phyloP scores from a whole-genome alignment of 1,140 invertebrate genomes.

The Anastrepha obliqua region DNA sequence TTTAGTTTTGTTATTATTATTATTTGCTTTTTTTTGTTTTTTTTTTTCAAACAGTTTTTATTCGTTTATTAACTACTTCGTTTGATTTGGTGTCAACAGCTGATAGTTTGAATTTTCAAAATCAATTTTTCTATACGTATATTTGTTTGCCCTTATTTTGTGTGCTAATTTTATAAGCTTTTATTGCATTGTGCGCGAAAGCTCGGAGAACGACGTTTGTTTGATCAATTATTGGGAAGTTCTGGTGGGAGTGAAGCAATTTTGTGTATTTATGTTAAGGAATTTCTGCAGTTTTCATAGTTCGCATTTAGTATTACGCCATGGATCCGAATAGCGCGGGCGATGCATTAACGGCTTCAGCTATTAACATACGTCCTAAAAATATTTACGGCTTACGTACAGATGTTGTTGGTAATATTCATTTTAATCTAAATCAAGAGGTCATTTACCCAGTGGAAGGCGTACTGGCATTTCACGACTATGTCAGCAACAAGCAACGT shows the following conservation, averaged over 20 bases:
- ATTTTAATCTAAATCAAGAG: constrained; percentile 79
- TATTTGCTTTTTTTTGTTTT: neutral
- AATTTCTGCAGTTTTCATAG: neutral
- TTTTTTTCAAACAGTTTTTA: neutral
- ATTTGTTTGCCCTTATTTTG: neutral
- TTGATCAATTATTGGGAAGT: constrained; percentile 17
- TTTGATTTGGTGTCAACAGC: neutral
- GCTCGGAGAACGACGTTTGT: neutral
- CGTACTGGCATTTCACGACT: constrained; percentile 79
- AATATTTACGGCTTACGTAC: constrained; percentile 79
- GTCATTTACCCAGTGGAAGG: constrained; percentile 80
- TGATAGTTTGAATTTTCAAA: constrained; percentile 47
- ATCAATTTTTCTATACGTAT: neutral
- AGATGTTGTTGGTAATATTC: constrained; percentile 77
- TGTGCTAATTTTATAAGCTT: constrained; percentile 7
- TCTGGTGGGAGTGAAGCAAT: neutral
- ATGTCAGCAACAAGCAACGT: constrained; percentile 74
- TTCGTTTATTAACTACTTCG: neutral
- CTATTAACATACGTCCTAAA: constrained; percentile 75
- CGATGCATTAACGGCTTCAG: constrained; percentile 6
- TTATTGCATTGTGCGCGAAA: neutral
- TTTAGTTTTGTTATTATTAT: neutral
- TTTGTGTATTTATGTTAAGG: constrained; percentile 2
- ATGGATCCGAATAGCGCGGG: neutral
- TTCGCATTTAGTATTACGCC: neutral